phyloP scores from a whole-genome alignment of 2,797 vertebrate species.

The Oreortyx pictus region DNA sequence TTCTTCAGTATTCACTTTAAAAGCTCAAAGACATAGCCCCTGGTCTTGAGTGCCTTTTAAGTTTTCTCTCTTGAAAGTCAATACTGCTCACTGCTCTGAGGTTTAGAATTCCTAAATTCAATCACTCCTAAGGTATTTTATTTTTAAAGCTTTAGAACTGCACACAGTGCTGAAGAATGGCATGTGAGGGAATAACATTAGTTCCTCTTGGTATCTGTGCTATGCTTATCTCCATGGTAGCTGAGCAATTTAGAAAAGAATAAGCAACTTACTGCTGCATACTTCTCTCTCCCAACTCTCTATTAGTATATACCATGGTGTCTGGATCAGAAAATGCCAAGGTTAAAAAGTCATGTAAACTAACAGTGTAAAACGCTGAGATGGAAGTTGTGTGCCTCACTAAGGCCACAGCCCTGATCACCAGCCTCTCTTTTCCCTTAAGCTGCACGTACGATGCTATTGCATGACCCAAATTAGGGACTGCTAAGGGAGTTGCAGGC shows the following conservation, averaged over 20 bases:
- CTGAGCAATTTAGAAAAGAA: conserved; percentile 32
- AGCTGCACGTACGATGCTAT: neutral
- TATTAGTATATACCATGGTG: neutral
- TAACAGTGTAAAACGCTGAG: neutral
- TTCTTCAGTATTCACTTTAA: neutral
- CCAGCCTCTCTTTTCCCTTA: neutral
- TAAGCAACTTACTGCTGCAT: conserved; percentile 12
- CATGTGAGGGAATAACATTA: neutral
- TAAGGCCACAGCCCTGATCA: neutral
- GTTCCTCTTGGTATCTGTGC: neutral
- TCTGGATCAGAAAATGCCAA: conserved; percentile 10
- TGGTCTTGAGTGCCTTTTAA: neutral
- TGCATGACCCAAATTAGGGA: neutral
- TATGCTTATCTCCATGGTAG: conserved; percentile 52
- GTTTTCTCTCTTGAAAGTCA: neutral
- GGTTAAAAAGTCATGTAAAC: neutral
- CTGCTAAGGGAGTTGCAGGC: neutral
- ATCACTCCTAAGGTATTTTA: neutral
- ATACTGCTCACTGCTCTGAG: neutral
- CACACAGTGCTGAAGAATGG: neutral
- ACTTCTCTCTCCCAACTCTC: neutral
- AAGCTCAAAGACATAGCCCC: neutral
- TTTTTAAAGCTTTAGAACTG: conserved; percentile 5
- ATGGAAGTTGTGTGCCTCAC: neutral
- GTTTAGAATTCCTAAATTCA: neutral